Evolutionary conservation across 1,140 invertebrate genomes (phyloP), one percentile per base, ranked within the genome.

Genomic region (Achroia grisella): DNA sequence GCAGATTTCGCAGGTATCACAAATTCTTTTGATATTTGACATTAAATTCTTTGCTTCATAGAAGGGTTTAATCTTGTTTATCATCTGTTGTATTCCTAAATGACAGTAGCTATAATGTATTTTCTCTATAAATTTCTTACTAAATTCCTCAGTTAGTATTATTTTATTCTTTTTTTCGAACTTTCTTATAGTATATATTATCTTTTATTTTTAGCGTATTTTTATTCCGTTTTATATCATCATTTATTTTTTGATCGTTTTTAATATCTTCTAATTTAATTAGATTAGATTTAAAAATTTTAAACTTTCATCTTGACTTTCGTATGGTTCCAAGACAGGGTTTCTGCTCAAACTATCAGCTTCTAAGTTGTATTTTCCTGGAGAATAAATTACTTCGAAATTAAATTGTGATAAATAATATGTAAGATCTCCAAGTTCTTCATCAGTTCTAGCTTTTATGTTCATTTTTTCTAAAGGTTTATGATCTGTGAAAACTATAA

Each of bases 1-100:
- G 45, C 74, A 77, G 3, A 72, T 51, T 27, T 64, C 55, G 49
- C 60, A 78, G 9, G 14, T 46, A 49, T 48, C 50, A 61, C 73
- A 76, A 23, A 60, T 23, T 32, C 41, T 44, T 56, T 45, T 54
- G 8, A 56, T 47, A 15, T 56, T 56, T 23, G 11, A 10, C 0
- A 2, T 39, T 35, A 55, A 43, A 44, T 66, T 69, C 46, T 54
- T 50, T 42, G 64, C 52, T 43, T 46, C 42, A 47, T 68, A 55
- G 35, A 47, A 56, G 44, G 31, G 28, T 29, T 10, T 54, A 8
- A 71, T 61, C 36, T 56, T 71, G 3, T 37, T 64, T 44, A 34
- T 4, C 36, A 59, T 56, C 44, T 64, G 58, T 41, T 59, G 44
- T 28, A 31, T 35, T 39, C 63, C 64, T 35, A 60, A 41, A 39